These are phyloP conservation scores for Ammospiza maritima DNA, from an alignment of 2,797 vertebrate species.

Conservation along the genomic window DNA sequence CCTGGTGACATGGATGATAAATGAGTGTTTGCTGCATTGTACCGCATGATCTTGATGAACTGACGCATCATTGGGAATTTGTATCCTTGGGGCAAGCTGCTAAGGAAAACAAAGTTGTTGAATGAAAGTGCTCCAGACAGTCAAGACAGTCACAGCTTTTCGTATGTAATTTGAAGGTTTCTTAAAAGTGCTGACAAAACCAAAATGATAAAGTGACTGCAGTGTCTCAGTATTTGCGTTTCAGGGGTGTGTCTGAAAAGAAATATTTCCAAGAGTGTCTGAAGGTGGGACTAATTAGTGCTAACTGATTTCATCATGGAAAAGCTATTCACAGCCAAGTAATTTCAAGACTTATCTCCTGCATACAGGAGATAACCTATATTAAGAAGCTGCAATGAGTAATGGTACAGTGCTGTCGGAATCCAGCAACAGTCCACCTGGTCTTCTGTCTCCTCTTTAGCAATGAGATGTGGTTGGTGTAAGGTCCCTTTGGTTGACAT, in stretches of 20 bases:
- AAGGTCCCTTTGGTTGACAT: not conserved
- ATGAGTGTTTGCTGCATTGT: constrained; percentile 5
- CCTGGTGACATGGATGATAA: constrained; percentile 21
- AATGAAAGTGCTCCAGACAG: constrained; percentile 4
- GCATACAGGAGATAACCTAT: not conserved
- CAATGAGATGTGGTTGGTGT: not conserved
- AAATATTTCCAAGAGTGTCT: constrained; percentile 14
- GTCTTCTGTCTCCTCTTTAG: not conserved
- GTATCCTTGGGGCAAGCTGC: constrained; percentile 19
- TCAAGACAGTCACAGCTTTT: constrained; percentile 15
- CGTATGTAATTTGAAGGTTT: not conserved
- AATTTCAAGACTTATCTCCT: constrained; percentile 12
- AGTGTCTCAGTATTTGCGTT: not conserved
- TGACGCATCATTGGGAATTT: constrained; percentile 13
- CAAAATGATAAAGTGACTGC: not conserved
- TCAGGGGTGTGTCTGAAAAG: not conserved
- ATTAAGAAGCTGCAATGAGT: constrained; percentile 14
- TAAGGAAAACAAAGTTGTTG: constrained; percentile 28
- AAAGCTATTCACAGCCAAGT: constrained; percentile 31
- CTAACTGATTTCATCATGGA: constrained; percentile 41
- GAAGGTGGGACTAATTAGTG: constrained; percentile 29
- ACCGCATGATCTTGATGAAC: constrained; percentile 2
- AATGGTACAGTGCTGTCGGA: not conserved
- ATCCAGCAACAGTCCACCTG: not conserved
- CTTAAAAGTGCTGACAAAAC: constrained; percentile 30